phyloP scores from a whole-genome alignment of 2,113 vertebrate genomes.

The Siphamia tubifer region DNA sequence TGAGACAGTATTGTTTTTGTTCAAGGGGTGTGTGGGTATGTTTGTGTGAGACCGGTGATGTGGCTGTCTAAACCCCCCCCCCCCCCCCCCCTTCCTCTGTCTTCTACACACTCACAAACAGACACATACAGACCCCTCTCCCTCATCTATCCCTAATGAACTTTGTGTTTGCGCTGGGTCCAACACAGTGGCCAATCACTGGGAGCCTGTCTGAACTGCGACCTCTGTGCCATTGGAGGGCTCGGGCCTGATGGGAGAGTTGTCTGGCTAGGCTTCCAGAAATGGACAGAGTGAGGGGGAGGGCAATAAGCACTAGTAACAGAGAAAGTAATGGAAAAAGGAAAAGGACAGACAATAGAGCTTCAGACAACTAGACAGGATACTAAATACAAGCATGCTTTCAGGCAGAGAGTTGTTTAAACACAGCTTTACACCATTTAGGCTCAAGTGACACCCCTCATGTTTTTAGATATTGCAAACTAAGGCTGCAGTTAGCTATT shows the following conservation, averaged over 20 bases:
- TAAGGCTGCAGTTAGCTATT: too few relatives aligned
- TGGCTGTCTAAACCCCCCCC: slow-evolving; percentile 50
- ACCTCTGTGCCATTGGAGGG: slow-evolving; percentile 58
- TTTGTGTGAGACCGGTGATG: slow-evolving; percentile 60
- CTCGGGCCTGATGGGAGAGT: slow-evolving; percentile 42
- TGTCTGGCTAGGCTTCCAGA: slow-evolving; percentile 30
- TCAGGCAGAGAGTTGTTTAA: neutral
- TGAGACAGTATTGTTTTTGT: slow-evolving; percentile 70
- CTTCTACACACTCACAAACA: slow-evolving; percentile 14
- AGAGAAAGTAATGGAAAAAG: neutral
- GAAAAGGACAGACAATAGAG: neutral
- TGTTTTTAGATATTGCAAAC: neutral
- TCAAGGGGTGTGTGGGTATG: slow-evolving; percentile 59
- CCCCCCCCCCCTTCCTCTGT: slow-evolving; percentile 5
- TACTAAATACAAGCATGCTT: neutral
- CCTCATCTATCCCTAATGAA: slow-evolving; percentile 62
- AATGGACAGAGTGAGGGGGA: neutral
- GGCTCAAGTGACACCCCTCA: neutral
- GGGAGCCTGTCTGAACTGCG: slow-evolving; percentile 54
- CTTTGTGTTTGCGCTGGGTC: slow-evolving; percentile 44
- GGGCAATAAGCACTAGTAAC: neutral
- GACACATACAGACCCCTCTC: slow-evolving; percentile 24
- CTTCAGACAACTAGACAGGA: neutral
- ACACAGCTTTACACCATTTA: neutral
- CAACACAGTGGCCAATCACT: slow-evolving; percentile 54